These are phyloP conservation scores for Onychomys torridus DNA, from an alignment of 2,797 vertebrate species.

Conservation along the genomic window DNA sequence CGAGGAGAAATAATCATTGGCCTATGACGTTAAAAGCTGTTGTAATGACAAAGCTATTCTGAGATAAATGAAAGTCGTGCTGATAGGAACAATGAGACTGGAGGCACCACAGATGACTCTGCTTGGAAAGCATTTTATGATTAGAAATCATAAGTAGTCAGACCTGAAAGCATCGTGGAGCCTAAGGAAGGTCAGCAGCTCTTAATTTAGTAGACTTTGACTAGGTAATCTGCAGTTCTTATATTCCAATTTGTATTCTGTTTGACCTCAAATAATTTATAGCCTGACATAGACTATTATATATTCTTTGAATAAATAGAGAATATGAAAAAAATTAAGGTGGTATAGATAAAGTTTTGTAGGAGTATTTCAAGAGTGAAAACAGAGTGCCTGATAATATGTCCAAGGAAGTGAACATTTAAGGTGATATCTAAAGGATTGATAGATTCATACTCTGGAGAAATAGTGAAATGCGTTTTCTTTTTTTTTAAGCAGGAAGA, in stretches of 20 bases:
- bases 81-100: not conserved
- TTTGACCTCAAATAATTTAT: too few species aligned
- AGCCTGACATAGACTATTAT: not conserved
- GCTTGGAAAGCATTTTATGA: not conserved
- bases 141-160: not conserved
- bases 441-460: not conserved
- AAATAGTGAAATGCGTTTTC: not conserved
- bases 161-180: not conserved
- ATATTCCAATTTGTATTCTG: not conserved
- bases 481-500: too few species aligned
- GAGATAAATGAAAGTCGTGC: not conserved
- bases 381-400: too few species aligned
- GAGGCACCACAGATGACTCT: not conserved
- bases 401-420: not conserved
- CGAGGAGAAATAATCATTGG: not conserved
- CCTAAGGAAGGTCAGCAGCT: too few species aligned
- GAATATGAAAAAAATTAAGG: not conserved
- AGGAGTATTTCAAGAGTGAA: not conserved
- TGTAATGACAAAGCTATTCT: not conserved
- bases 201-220: not conserved
- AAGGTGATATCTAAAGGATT: accelerated
- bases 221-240: not conserved
- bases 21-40: not conserved
- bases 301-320: not conserved
- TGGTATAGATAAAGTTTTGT: not conserved